phyloP scores from a whole-genome alignment of 2,113 vertebrate species.

The Pygoscelis antarcticus region DNA sequence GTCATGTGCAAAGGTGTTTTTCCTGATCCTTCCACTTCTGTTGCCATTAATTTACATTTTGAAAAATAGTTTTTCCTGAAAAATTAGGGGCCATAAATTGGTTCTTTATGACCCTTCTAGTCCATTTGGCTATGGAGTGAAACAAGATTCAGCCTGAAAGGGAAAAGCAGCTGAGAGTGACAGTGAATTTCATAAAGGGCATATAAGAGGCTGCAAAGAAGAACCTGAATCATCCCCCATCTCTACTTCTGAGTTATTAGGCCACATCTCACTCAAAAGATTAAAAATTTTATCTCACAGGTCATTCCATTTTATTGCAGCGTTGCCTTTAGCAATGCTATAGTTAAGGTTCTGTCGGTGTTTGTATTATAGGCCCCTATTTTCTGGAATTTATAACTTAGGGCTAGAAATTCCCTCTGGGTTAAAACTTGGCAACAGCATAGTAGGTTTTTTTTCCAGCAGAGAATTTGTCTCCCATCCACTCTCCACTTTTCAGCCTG shows the following conservation, averaged over 20 bases:
- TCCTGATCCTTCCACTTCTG: not conserved
- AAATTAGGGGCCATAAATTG: slow-evolving; percentile 32
- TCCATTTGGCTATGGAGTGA: slow-evolving; percentile 30
- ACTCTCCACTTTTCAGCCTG: not conserved
- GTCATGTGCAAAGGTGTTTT: not conserved
- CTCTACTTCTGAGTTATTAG: slow-evolving; percentile 53
- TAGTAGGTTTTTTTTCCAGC: slow-evolving; percentile 18
- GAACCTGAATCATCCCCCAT: not conserved
- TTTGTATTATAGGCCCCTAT: slow-evolving; percentile 65
- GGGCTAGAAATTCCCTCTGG: slow-evolving; percentile 53
- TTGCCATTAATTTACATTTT: slow-evolving; percentile 25
- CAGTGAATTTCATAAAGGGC: slow-evolving; percentile 45
- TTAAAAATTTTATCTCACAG: slow-evolving; percentile 64
- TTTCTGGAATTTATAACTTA: slow-evolving; percentile 73
- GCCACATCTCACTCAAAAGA: slow-evolving; percentile 70
- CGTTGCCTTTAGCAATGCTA: slow-evolving; percentile 44
- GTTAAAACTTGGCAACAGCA: slow-evolving; percentile 54
- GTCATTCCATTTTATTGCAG: slow-evolving; percentile 61
- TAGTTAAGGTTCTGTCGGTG: slow-evolving; percentile 59
- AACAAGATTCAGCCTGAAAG: slow-evolving; percentile 45
- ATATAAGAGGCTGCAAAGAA: slow-evolving; percentile 1
- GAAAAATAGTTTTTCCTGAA: slow-evolving; percentile 49
- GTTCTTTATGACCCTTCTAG: slow-evolving; percentile 42
- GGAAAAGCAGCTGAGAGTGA: slow-evolving; percentile 43
- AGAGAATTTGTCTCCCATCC: not conserved